phyloP scores from a whole-genome alignment of 2,797 vertebrate genomes.

The Brotogeris chrysoptera region DNA sequence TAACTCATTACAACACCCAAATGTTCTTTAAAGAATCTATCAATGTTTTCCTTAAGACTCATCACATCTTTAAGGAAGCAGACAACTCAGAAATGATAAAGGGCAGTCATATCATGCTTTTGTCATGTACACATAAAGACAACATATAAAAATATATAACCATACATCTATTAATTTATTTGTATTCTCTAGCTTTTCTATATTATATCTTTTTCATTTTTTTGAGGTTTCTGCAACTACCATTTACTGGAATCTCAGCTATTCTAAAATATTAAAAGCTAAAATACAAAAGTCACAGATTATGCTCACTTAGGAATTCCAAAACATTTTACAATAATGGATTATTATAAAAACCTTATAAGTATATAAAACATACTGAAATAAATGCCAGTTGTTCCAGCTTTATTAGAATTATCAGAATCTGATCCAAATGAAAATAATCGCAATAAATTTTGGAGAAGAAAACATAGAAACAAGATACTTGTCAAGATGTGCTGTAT shows the following conservation, averaged over 20 bases:
- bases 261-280: background rate
- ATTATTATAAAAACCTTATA: background rate
- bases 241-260: background rate
- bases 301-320: background rate
- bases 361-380: background rate
- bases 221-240: background rate
- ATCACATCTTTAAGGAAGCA: background rate
- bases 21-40: background rate
- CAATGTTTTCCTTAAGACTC: background rate
- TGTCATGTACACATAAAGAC: background rate
- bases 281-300: background rate
- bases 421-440: background rate
- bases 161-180: background rate
- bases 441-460: background rate
- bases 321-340: background rate
- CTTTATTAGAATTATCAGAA: background rate
- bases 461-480: background rate
- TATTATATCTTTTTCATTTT: background rate
- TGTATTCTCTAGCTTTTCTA: background rate
- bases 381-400: background rate
- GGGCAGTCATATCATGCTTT: background rate
- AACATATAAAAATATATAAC: background rate
- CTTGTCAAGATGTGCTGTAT: background rate
- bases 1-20: background rate
- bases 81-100: background rate